Evolutionary conservation across 2,113 vertebrate species (phyloP), one percentile per base, ranked within the genome.

Genomic region (Corythaixoides concolor): DNA sequence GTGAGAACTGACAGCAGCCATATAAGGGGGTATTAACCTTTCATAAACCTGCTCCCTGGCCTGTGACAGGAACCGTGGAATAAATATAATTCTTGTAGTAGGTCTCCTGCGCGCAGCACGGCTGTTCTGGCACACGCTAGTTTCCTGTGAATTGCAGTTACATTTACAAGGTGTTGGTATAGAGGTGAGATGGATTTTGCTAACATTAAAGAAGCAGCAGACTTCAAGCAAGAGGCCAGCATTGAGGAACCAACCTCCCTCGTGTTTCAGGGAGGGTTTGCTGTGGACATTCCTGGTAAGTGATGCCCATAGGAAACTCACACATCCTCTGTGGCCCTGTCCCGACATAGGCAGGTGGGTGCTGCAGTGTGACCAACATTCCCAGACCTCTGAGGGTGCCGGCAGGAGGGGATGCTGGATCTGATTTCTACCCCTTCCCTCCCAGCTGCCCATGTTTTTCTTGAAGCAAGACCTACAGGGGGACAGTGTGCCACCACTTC

Each of bases 11-110:
- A 87, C 90, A 91, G 69, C 89, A 94, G 68, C 96, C 94, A 55
- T 97, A 93, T 93, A 92, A 95, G 93, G 92, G 67, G 50, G 28
- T 77, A 91, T 95, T 96, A 96, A 97, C 92, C 92, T 96, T 92
- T 95, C 87, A 96, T 93, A 97, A 96, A 92, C 84, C 77, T 96
- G 84, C 62, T 97, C 84, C 66, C 68, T 94, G 89, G 91, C 85
- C 87, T 95, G 82, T 91, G 89, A 93, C 95, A 94, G 91, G 43
- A 94, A 91, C 78, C 5, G 0, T 53, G 37, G 72, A 89, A 89
- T 89, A 94, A 93, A 91, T 89, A 90, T 58, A 37, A 74, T 39
- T 58, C 94, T 74, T 47, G 22, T 66, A 76, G 84, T 8, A 90
- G 28, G 56, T 85, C 75, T 78, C 67, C 62, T n/a, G 20, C 6